These are phyloP conservation scores for Phocoena phocoena DNA, from an alignment of 2,113 vertebrate species.

Conservation along the genomic window DNA sequence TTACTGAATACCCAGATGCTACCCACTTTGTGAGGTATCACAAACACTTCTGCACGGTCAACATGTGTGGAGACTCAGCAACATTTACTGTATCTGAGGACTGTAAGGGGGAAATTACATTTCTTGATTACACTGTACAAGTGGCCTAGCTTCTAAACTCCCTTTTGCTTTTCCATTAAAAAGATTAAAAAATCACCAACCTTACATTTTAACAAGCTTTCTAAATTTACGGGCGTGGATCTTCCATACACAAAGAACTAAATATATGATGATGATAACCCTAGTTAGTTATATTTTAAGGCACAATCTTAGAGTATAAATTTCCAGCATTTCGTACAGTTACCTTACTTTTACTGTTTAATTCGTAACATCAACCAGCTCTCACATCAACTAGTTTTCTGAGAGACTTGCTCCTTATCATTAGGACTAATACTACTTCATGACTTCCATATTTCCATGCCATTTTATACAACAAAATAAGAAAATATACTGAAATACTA, in stretches of 20 bases:
- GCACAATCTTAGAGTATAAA: background rate
- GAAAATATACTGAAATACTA: background rate
- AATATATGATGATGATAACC: background rate
- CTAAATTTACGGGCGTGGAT: background rate
- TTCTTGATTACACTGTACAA: background rate
- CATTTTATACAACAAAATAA: background rate
- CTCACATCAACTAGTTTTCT: background rate
- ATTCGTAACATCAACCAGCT: background rate
- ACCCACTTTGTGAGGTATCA: background rate
- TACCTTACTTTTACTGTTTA: background rate
- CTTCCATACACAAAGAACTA: background rate
- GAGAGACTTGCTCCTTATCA: background rate
- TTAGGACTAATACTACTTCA: background rate
- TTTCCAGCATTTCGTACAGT: background rate
- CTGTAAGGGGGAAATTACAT: background rate
- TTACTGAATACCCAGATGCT: background rate
- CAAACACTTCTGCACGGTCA: background rate
- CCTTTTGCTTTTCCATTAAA: background rate
- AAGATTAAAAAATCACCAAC: background rate
- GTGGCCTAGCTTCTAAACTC: background rate
- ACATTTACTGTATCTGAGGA: background rate
- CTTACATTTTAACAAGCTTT: background rate
- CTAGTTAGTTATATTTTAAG: background rate
- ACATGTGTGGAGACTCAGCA: accelerated
- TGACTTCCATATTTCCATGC: background rate